These are phyloP conservation scores for Tinea semifulvella DNA, from an alignment of 2,888 invertebrate genomes.

Conservation along the genomic window DNA sequence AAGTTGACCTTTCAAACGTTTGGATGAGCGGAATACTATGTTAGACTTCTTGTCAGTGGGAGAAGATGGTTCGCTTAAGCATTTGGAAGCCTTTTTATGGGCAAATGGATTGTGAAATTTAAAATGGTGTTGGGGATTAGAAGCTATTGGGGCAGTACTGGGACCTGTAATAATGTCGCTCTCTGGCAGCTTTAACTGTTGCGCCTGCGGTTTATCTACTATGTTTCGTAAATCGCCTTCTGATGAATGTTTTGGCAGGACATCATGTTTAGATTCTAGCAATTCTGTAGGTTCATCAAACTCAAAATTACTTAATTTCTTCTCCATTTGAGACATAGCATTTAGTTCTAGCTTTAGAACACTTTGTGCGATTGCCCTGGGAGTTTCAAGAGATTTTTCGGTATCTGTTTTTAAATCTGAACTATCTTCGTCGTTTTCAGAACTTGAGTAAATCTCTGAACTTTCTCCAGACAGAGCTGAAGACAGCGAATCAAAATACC, in stretches of 20 bases:
- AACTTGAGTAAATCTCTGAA: conserved; percentile 50
- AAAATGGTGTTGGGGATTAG: conserved; percentile 18
- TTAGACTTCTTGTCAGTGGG: conserved; percentile 44
- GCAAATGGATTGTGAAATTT: conserved; percentile 54
- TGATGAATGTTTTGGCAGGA: not conserved
- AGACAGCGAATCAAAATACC: conserved; percentile 49
- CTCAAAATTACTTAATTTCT: conserved; percentile 36
- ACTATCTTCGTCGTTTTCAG: conserved; percentile 51
- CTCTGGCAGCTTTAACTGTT: conserved; percentile 19
- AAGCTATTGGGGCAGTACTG: conserved; percentile 5
- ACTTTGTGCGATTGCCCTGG: conserved; percentile 65
- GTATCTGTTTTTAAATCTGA: conserved; percentile 56
- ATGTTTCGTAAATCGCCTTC: not conserved
- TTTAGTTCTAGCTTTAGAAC: conserved; percentile 48
- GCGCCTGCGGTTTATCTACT: not conserved
- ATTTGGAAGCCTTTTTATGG: conserved; percentile 44
- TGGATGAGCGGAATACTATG: conserved; percentile 55
- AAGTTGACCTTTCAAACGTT: conserved; percentile 45
- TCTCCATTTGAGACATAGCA: conserved; percentile 41
- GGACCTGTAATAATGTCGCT: not conserved
- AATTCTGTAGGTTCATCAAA: conserved; percentile 22
- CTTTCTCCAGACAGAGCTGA: conserved; percentile 55
- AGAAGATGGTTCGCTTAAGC: conserved; percentile 55
- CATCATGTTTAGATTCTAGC: not conserved
- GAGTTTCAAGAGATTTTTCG: conserved; percentile 58